These are phyloP conservation scores for Bombus confusus DNA, from an alignment of 1,140 invertebrate species.

Conservation along the genomic window DNA sequence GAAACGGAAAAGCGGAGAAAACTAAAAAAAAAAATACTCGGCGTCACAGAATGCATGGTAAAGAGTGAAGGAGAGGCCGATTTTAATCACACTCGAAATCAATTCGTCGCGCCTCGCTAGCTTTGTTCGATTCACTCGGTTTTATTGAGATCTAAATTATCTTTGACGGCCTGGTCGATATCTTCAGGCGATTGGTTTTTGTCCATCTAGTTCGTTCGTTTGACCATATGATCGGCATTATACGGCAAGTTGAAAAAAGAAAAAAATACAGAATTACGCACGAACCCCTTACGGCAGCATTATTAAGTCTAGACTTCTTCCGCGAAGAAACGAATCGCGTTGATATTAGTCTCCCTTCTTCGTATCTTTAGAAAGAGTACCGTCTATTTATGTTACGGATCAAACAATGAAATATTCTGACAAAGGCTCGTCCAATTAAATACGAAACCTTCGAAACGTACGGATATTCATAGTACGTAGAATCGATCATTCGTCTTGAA, in stretches of 20 bases:
- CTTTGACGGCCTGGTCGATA: conserved; percentile 14
- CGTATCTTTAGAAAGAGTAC: conserved; percentile 9
- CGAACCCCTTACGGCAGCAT: not conserved
- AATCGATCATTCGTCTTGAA: not conserved
- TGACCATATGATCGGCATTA: not conserved
- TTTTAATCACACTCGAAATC: conserved; percentile 13
- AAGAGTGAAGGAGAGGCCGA: not conserved
- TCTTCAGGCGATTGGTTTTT: not conserved
- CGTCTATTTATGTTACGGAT: conserved; percentile 2
- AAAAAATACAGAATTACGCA: not conserved
- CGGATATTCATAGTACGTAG: not conserved
- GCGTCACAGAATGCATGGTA: not conserved
- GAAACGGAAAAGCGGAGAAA: not conserved
- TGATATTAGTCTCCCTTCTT: conserved; percentile 4
- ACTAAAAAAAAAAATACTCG: not conserved
- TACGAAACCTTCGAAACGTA: not conserved
- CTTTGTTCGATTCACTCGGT: conserved; percentile 24
- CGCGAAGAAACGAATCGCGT: not conserved
- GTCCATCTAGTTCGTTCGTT: not conserved
- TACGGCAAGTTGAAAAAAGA: not conserved
- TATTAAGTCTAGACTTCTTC: conserved; percentile 1
- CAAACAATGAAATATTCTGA: not conserved
- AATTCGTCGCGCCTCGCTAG: conserved; percentile 16
- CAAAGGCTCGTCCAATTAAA: not conserved
- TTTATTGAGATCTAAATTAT: not conserved